Evolutionary conservation across 2,888 invertebrate genomes (phyloP).

Genomic region (Timema cristinae): DNA sequence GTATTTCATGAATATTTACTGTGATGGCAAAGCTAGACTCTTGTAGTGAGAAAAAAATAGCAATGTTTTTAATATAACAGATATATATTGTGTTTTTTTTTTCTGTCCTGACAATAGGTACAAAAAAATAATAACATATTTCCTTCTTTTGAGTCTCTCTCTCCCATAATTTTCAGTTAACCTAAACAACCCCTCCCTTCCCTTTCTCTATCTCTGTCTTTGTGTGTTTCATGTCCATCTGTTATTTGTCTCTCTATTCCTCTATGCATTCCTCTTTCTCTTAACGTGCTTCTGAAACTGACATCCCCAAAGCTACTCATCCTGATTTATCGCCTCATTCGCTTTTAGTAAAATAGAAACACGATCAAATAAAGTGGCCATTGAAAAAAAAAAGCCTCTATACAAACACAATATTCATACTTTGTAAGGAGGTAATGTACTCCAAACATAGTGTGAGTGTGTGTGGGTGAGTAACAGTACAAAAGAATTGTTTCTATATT

Average conservation of each 20-base stretch:
- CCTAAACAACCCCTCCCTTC: neutral
- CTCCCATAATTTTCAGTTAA: neutral
- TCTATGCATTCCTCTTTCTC: constrained; percentile 11
- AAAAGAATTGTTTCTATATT: too few relatives aligned
- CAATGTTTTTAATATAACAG: constrained; percentile 10
- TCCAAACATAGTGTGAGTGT: too few relatives aligned
- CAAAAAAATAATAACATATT: constrained; percentile 5
- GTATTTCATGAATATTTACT: constrained; percentile 13
- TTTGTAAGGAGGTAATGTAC: too few relatives aligned
- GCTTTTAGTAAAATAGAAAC: constrained; percentile 30
- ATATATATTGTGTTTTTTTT: constrained; percentile 1
- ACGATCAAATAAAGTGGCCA: constrained; percentile 30
- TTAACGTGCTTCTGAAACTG: constrained; percentile 21
- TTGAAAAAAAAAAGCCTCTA: constrained; percentile 23
- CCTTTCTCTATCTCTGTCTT: neutral
- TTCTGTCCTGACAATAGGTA: constrained; percentile 11
- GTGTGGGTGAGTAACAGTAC: too few relatives aligned
- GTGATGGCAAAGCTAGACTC: neutral
- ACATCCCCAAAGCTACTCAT: constrained; percentile 26
- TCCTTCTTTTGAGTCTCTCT: constrained; percentile 5
- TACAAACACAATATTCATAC: too few relatives aligned
- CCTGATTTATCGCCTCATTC: constrained; percentile 29
- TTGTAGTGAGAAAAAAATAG: constrained; percentile 11
- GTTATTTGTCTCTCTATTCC: neutral
- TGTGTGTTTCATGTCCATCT: too few relatives aligned